Conservation (phyloP, 2,113 vertebrate species). For the Calcarius ornatus region DNA sequence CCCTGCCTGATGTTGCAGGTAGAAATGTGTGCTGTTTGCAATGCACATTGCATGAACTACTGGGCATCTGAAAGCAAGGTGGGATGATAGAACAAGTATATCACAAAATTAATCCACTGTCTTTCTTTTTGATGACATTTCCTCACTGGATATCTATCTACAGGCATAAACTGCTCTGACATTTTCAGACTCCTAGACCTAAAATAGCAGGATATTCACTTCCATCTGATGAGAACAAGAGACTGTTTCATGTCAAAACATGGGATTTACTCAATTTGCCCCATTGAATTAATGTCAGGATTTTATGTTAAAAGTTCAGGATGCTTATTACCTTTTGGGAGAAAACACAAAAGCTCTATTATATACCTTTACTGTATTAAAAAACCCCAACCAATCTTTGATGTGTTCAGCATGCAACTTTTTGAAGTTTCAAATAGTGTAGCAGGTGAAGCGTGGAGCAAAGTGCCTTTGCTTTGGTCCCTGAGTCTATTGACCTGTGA, state of each 20-base stretch:
- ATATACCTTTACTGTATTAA: constrained; percentile 53
- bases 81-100: background rate
- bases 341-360: constrained; percentile 68
- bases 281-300: constrained; percentile 35
- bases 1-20: background rate
- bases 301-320: constrained; percentile 60
- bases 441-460: constrained; percentile 37
- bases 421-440: constrained; percentile 63
- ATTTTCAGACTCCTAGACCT: background rate
- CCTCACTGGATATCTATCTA: background rate
- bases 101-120: background rate
- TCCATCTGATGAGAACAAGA: constrained; percentile 35
- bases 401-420: constrained; percentile 45
- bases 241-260: constrained; percentile 53
- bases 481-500: constrained; percentile 30
- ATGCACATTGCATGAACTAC: background rate
- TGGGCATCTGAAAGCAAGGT: background rate
- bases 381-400: constrained; percentile 60
- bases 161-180: background rate
- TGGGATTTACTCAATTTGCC: constrained; percentile 37
- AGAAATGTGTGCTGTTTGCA: rapidly evolving
- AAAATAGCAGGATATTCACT: background rate
- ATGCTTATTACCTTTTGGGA: constrained; percentile 67
- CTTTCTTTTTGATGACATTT: background rate
- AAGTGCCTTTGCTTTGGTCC: background rate